Evolutionary conservation across 2,888 invertebrate species (phyloP), one percentile per base, ranked within the genome.

Genomic region (Yponomeuta plumbellus): DNA sequence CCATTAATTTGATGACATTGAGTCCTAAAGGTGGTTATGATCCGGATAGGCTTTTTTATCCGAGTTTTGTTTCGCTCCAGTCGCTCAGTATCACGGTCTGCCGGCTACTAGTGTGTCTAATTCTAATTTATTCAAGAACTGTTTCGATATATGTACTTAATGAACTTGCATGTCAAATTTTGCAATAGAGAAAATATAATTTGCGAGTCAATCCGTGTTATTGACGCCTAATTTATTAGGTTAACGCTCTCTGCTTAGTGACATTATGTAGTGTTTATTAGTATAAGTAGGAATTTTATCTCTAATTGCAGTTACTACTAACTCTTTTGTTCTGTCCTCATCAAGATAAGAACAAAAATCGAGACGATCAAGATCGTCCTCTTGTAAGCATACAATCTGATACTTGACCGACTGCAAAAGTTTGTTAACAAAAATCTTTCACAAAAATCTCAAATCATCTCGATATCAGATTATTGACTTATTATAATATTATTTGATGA

Each of bases 11-110:
- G 5, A 34, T 34, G 34, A 34, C 34, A 34, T 34, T 34, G 44
- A 17, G 17, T 17, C 44, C 17, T 52, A 52, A 17, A 52, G 17
- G 10, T 52, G 44, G 20, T 58, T 58, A 52, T 52, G 17, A 52
- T 52, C 44, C 44, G 17, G 17, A 52, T 52, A 52, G 44, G 17
- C 17, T 52, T 52, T 80, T 79, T 81, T 82, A 77, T 78, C 73
- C 72, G 70, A 71, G 73, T 78, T 78, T 76, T 76, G 79, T 77
- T 79, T 76, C 77, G 80, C 78, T 80, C 72, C 75, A 75, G 70
- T 77, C 76, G 17, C 44, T 52, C 44, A 52, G 44, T 17, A 52
- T 52, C 17, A 52, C 44, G 44, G 17, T 17, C 13, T 52, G 44
- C 44, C 44, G 44, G 17, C 17, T 52, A 17, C 44, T 13, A 17